Conservation (phyloP, 1,140 invertebrate species). For the Penaeus indicus region DNA sequence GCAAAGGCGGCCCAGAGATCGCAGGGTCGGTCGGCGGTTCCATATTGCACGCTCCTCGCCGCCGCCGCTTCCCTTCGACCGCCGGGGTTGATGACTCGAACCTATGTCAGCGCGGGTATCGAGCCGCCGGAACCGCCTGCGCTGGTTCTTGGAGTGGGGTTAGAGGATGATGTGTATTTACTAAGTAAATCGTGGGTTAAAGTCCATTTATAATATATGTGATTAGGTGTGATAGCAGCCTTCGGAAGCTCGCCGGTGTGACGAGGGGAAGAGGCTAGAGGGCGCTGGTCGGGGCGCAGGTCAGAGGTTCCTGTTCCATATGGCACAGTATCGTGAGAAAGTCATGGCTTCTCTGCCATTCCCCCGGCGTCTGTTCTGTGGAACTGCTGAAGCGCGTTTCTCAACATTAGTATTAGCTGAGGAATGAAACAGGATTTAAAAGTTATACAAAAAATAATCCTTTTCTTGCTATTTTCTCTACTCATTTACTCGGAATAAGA, state of each 20-base stretch:
- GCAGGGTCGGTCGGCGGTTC: constrained; percentile 19
- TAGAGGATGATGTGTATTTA: no score
- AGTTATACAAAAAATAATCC: no score
- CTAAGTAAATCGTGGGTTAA: no score
- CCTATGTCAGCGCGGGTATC: background rate
- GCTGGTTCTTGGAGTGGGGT: no score
- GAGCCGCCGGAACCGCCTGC: background rate
- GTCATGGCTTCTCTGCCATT: background rate
- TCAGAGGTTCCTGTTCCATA: constrained; percentile 36
- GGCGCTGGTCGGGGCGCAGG: background rate
- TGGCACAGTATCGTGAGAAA: constrained; percentile 47
- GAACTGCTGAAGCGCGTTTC: background rate
- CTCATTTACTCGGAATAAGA: no score
- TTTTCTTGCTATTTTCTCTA: no score
- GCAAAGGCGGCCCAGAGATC: background rate
- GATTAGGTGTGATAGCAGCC: no score
- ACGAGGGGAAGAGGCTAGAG: background rate
- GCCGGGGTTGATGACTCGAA: constrained; percentile 1
- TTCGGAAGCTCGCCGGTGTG: background rate
- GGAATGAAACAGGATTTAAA: no score
- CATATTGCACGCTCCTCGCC: constrained; percentile 33
- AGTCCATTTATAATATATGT: no score
- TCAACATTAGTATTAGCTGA: background rate
- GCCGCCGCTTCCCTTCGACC: constrained; percentile 13
- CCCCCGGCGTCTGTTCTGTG: no score